Percentiles rank a stretch among this genome's conserved stretches.
phyloP scores from a whole-genome alignment of 2,797 vertebrate species.

The Oryzias sinensis region DNA sequence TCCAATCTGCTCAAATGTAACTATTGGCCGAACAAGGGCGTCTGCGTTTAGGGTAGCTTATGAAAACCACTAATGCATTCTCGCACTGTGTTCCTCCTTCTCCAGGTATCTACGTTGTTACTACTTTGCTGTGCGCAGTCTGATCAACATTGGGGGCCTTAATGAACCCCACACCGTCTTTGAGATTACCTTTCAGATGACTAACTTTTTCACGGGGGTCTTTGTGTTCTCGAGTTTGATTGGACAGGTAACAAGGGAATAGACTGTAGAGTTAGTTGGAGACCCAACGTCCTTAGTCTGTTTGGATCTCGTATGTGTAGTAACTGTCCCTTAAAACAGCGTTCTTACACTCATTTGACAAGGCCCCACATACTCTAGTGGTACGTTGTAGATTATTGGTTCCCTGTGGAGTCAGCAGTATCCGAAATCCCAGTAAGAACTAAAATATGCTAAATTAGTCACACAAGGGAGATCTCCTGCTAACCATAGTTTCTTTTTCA shows the following conservation, averaged over 20 bases:
- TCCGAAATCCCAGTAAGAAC: neutral
- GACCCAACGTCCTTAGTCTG: neutral
- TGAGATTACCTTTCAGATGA: slow-evolving; percentile 89
- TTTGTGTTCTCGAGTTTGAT: slow-evolving; percentile 94
- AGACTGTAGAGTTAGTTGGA: slow-evolving; percentile 16
- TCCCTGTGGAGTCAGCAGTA: slow-evolving; percentile 40
- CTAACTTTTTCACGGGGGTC: slow-evolving; percentile 90
- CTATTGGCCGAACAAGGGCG: too few species aligned
- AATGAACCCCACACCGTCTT: slow-evolving; percentile 86
- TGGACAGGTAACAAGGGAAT: slow-evolving; percentile 57
- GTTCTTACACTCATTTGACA: too few species aligned
- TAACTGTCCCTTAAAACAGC: too few species aligned
- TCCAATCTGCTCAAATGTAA: neutral
- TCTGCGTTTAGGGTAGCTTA: neutral
- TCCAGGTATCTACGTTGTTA: slow-evolving; percentile 91
- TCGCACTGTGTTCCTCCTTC: too few species aligned
- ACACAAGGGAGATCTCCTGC: neutral
- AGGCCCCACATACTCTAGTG: too few species aligned
- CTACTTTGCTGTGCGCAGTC: slow-evolving; percentile 88
- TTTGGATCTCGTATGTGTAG: neutral
- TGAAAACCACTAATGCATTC: slow-evolving; percentile 13
- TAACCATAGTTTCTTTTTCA: neutral
- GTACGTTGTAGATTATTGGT: slow-evolving; percentile 1
- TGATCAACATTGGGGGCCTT: slow-evolving; percentile 94
- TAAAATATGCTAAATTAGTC: neutral